A percentile compares a stretch with the other conserved stretches of the same genome.
Evolutionary conservation across 2,113 vertebrate genomes (phyloP).

Genomic region (Eptatretus burgeri): DNA sequence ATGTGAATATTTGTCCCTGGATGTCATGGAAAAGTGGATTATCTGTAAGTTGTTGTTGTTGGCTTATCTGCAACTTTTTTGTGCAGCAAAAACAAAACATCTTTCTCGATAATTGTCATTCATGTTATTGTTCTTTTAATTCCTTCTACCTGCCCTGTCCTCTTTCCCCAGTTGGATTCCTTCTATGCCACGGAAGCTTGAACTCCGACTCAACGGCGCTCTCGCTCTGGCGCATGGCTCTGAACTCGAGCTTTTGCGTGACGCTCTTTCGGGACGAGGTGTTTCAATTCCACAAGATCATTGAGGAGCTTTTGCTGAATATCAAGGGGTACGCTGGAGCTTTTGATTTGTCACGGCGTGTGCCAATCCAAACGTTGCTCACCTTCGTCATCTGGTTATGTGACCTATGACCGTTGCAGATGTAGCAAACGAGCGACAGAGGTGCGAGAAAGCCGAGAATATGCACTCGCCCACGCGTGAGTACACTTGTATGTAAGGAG

Average conservation of each 20-base stretch:
- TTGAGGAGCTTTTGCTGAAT: conserved; percentile 35
- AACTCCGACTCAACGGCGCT: conserved; percentile 23
- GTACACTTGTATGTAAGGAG: conserved; percentile 2
- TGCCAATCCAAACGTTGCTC: not conserved
- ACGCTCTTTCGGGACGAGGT: conserved; percentile 43
- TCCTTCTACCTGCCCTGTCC: too few species aligned
- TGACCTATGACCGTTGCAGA: conserved; percentile 14
- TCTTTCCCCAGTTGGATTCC: conserved; percentile 39
- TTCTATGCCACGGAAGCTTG: conserved; percentile 47
- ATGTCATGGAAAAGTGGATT: conserved; percentile 73
- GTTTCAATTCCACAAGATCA: conserved; percentile 43
- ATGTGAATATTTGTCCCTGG: conserved; percentile 61
- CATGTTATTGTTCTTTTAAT: too few species aligned
- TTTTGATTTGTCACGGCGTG: too few species aligned
- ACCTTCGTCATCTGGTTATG: not conserved
- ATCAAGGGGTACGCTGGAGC: conserved; percentile 33
- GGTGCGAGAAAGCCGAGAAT: conserved; percentile 52
- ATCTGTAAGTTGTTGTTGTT: conserved; percentile 27
- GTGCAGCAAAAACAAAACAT: too few species aligned
- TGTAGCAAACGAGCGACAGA: conserved; percentile 44
- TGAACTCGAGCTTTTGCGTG: conserved; percentile 39
- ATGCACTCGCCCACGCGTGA: conserved; percentile 30
- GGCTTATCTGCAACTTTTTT: not conserved
- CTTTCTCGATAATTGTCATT: too few species aligned
- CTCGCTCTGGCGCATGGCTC: conserved; percentile 47